Base-by-base conservation (phyloP, 2,113 vertebrate genomes). In the Mola mola region DNA sequence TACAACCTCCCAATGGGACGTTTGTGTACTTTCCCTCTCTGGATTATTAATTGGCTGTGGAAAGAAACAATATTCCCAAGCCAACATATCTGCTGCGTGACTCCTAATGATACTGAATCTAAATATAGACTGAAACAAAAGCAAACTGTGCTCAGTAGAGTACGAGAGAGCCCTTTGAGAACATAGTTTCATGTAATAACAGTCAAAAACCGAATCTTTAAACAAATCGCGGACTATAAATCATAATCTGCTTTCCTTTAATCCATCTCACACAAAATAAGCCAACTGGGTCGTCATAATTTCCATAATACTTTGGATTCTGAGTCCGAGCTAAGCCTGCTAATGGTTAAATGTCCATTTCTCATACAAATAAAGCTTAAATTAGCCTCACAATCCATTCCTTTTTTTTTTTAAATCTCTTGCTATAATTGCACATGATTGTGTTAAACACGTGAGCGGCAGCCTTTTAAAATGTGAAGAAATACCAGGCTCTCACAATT, bases 121-220 rank as follows among this genome's bases (percentile, higher is more conserved):
- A 81, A 81, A 79, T 64, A 73, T 75, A 75, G 79, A 61, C 20
- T 11, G 43, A 68, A 75, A 82, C 67, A 51, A 82, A 83, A 67
- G 64, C 71, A 75, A 61, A 76, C 57, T 61, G 43, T 72, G 51
- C 57, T 64, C 57, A 72, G 49, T 73, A 67, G 72, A 79, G 68
- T 62, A 33, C 68, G 44, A 76, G 40, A 63, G 73, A 82, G 12
- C 52, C 76, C 49, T 55, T 22, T 42, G 59, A 82, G 72, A 72
- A 46, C 59, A 58, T 47, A 68, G 48, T 69, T 72, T 56, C 42
- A 37, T 57, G 22, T 48, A 81, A 81, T 69, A 76, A 76, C 48
- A 69, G 67, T 72, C 57, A 63, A 65, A 66, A 46, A 51, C 19
- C 17, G 26, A 72, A 75, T 71, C 49, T 67, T 76, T 66, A 78